phyloP scores from a whole-genome alignment of 2,113 vertebrate genomes.

The Periophthalmus modestus region DNA sequence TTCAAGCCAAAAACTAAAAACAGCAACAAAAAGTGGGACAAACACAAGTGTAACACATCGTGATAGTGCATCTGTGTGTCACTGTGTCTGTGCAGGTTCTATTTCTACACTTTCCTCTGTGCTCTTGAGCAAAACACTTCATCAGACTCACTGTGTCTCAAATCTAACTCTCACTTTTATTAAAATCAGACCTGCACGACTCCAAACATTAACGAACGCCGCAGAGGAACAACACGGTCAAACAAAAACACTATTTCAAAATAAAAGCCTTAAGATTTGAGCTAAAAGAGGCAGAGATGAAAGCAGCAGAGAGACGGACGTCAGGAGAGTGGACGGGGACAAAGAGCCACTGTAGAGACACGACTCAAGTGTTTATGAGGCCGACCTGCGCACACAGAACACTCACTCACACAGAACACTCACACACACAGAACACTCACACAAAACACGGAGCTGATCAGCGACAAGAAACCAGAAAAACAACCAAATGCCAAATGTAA shows the following conservation, averaged over 20 bases:
- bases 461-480: neutral
- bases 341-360: slow-evolving; percentile 39
- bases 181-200: neutral
- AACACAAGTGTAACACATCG: no score
- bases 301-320: slow-evolving; percentile 22
- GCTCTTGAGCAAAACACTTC: no score
- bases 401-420: neutral
- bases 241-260: slow-evolving; percentile 10
- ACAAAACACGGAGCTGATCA: neutral
- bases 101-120: neutral
- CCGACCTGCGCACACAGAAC: slow-evolving; percentile 9
- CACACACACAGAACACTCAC: neutral
- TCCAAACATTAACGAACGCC: slow-evolving; percentile 14
- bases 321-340: slow-evolving; percentile 19
- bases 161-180: no score
- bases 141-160: no score
- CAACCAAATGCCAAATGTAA: neutral
- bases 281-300: no score
- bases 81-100: no score
- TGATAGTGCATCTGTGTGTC: no score
- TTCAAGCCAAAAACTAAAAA: neutral
- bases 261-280: no score
- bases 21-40: neutral
- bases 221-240: slow-evolving; percentile 21
- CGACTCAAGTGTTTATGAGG: slow-evolving; percentile 36